Evolutionary conservation across 2,113 vertebrate species (phyloP).

Genomic region (Petrocephalus zakoni): DNA sequence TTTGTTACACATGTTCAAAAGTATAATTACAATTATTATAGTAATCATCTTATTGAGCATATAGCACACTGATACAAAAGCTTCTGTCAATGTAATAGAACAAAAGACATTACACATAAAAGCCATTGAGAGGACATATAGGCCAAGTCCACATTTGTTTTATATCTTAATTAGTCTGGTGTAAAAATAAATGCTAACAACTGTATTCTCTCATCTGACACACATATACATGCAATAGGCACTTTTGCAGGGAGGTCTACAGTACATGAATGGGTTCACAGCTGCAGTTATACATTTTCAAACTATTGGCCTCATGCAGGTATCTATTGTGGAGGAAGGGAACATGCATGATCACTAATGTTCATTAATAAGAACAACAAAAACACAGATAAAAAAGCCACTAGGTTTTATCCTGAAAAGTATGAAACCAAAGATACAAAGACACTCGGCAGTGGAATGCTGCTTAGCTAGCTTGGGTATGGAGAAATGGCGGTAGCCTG

Average conservation of each 20-base stretch:
- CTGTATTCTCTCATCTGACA: not conserved
- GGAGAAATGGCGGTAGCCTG: not conserved
- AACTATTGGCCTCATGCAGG: not conserved
- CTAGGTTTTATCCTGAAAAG: not conserved
- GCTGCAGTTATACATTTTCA: not conserved
- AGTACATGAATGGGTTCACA: not conserved
- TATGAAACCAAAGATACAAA: not conserved
- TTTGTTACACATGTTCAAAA: not conserved
- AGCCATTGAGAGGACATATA: not conserved
- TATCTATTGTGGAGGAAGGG: not conserved
- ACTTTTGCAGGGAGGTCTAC: not conserved
- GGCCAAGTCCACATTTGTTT: not conserved
- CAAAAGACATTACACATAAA: not conserved
- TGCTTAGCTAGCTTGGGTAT: not conserved
- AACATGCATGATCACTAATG: not conserved
- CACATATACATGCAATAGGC: not conserved
- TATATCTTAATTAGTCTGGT: not conserved
- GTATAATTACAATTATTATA: not conserved
- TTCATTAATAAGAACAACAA: not conserved
- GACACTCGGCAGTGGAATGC: not conserved
- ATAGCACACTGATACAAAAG: not conserved
- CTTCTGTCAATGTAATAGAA: not conserved
- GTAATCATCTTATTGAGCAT: not conserved
- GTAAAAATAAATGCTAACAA: not conserved
- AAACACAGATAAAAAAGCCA: not conserved